Evolutionary conservation across 1,140 invertebrate genomes (phyloP), one percentile per base, ranked within the genome.

Genomic region (Formica exsecta): DNA sequence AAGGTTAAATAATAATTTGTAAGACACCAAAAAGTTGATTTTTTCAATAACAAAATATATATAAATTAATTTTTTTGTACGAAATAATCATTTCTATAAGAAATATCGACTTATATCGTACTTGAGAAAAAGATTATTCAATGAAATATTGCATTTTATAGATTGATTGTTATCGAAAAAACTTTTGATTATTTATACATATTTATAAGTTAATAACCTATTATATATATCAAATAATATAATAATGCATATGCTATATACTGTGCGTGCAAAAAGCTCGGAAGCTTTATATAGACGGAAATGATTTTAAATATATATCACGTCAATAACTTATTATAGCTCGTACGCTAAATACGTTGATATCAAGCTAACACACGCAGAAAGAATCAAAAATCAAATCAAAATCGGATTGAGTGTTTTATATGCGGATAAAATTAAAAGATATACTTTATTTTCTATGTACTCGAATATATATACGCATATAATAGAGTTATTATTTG

Each of bases 261-360:
- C 36, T 11, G 74, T 8, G 13, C 36, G 16, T 16, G 36, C 13
- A 79, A 51, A 68, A 79, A 79, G 29, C n/a, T 4, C 11, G 29
- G 44, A 36, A 68, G n/a, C n/a, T 11, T 54, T 54, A 79, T 32
- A 32, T 32, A 32, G 13, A 68, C 13, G 25, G n/a, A 77, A 66
- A 79, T 66, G 11, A 79, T 79, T 79, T 79, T 41, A 76, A 66
- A 79, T 51, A 51, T 32, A 66, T 79, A 62, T 68, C 13, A 36
- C 19, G 29, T 64, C 25, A 64, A 32, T n/a, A 54, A 41, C 44
- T 79, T 66, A 66, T 54, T 68, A 25, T 9, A 79, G 19, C 76
- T 32, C 16, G 25, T 65, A 48, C 41, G 22, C 13, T 59, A 36
- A 79, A 22, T 32, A 13, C 2, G 13, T 66, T 38, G n/a, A 51